phyloP scores from a whole-genome alignment of 30 jellyfish, hydroid and myxozoan genomes.

The Pelagia noctiluca region DNA sequence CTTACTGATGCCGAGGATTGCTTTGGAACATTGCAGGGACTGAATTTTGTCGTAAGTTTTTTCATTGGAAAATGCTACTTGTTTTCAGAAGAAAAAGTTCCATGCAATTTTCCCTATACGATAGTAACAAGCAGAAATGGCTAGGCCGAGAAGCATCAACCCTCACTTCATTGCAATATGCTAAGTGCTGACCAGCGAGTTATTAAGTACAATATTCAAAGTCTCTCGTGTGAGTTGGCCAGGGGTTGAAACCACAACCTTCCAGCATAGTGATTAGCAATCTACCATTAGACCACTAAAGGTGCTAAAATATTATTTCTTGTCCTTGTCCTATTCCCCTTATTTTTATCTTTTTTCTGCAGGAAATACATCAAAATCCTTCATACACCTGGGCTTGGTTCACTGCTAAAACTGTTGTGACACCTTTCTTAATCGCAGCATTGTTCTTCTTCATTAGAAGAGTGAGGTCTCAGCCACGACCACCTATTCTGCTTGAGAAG shows the following conservation, averaged over 20 bases:
- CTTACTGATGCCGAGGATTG: slow-evolving; percentile 59
- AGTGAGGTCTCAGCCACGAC: slow-evolving; percentile 71
- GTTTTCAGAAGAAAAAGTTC: slow-evolving; percentile 29
- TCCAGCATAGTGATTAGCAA: no score
- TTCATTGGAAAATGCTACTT: neutral
- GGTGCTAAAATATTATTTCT: no score
- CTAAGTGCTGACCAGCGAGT: no score
- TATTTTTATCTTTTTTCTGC: slow-evolving; percentile 19
- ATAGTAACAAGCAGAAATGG: slow-evolving; percentile 30
- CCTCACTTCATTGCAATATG: no score
- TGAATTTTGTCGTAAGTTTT: slow-evolving; percentile 75
- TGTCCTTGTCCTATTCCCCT: no score
- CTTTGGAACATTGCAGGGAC: slow-evolving; percentile 59
- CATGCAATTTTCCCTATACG: slow-evolving; percentile 47
- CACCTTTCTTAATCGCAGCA: slow-evolving; percentile 83
- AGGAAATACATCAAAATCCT: slow-evolving; percentile 88
- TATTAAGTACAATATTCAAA: no score
- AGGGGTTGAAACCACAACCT: no score
- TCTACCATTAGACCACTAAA: no score
- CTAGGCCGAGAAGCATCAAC: slow-evolving; percentile 35
- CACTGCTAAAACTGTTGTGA: slow-evolving; percentile 83
- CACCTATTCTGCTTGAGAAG: slow-evolving; percentile 86
- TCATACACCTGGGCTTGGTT: slow-evolving; percentile 90
- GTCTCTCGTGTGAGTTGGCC: no score
- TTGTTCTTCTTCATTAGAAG: slow-evolving; percentile 77